These are phyloP conservation scores for Rhea pennata DNA, from an alignment of 2,113 vertebrate species.

Conservation along the genomic window DNA sequence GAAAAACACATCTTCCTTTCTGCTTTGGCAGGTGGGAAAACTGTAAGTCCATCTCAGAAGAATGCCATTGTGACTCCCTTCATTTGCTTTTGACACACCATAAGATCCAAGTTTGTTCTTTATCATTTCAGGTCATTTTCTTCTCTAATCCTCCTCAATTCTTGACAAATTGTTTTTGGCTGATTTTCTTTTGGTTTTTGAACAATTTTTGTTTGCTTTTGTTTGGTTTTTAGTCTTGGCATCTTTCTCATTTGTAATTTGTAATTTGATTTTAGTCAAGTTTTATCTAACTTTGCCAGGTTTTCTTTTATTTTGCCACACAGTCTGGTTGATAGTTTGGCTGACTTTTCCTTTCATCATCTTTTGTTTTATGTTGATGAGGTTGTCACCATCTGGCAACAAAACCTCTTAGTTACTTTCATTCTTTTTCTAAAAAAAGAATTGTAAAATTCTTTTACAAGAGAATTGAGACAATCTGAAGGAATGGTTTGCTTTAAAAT, in stretches of 20 bases:
- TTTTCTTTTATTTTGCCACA: background rate
- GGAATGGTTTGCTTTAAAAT: background rate
- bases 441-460: background rate
- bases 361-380: background rate
- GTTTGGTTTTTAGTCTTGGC: background rate
- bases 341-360: background rate
- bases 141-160: background rate
- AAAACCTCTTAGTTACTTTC: background rate
- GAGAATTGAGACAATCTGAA: background rate
- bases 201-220: background rate
- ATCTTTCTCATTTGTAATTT: background rate
- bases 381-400: background rate
- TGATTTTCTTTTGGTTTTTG: background rate
- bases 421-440: background rate
- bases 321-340: background rate
- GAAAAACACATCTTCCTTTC: background rate
- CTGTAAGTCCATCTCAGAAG: background rate
- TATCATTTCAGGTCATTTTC: background rate
- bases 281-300: background rate
- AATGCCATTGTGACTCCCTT: background rate
- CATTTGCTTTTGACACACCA: background rate
- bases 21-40: background rate
- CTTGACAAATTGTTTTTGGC: background rate
- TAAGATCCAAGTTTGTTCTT: background rate
- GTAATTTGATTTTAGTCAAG: background rate